Evolutionary conservation across 2,113 vertebrate species (phyloP), one percentile per base, ranked within the genome.

Genomic region (Nansenia antarctica): DNA sequence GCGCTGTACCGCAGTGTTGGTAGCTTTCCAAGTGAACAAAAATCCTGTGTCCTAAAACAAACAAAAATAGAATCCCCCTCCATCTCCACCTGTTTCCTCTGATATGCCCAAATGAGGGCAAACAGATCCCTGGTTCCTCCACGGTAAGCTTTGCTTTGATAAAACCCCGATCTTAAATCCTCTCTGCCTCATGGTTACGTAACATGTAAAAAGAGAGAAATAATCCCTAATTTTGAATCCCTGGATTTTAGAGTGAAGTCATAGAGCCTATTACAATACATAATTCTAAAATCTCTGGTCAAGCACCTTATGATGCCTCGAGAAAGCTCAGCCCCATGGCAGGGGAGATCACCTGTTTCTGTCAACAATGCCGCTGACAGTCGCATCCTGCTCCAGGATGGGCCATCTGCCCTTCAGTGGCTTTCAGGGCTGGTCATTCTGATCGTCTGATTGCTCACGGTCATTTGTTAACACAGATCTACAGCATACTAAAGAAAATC

Each of bases 201-300:
- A 73, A 78, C 68, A 31, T 30, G 31, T 32, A n/a, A 31, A 62
- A n/a, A n/a, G n/a, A 52, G 67, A 67, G 8, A 61, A 37, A 52
- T 18, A 64, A 62, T 82, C 78, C 58, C 65, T 15, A 62, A 63
- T 64, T 66, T 29, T 7, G 29, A 2, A n/a, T n/a, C n/a, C n/a
- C n/a, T n/a, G n/a, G 22, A 65, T 72, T 59, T 73, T 39, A 60
- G 62, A 47, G 47, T 65, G 3, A 32, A 54, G n/a, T n/a, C n/a
- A n/a, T n/a, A n/a, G 47, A n/a, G 32, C 29, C 32, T 11, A 32
- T 45, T n/a, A n/a, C n/a, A n/a, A n/a, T n/a, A n/a, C n/a, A n/a
- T n/a, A n/a, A n/a, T n/a, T n/a, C n/a, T n/a, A n/a, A n/a, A n/a
- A n/a, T n/a, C n/a, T n/a, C n/a, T n/a, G n/a, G n/a, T n/a, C n/a